phyloP scores from a whole-genome alignment of 2,797 vertebrate species.

The Heteromormyrus szaboi region DNA sequence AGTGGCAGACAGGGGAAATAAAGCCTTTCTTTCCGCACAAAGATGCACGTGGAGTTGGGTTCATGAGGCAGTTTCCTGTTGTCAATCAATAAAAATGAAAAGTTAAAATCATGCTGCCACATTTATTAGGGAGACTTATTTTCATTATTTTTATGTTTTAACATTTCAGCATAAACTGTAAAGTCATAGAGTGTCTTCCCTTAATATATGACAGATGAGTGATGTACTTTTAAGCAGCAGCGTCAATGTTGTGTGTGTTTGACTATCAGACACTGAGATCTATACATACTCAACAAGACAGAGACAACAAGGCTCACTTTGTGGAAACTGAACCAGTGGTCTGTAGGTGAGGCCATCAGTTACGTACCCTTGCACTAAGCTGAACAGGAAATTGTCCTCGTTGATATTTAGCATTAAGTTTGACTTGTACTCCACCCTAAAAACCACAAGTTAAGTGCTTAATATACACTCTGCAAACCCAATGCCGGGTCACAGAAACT shows the following conservation, averaged over 20 bases:
- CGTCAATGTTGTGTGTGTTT: background rate
- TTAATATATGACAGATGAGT: background rate
- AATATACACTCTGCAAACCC: background rate
- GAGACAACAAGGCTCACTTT: background rate
- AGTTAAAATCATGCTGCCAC: background rate
- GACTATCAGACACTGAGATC: background rate
- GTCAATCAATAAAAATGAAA: background rate
- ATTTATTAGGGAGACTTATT: background rate
- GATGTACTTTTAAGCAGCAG: background rate
- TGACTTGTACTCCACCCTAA: background rate
- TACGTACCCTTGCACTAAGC: background rate
- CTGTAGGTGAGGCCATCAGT: background rate
- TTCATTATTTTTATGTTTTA: background rate
- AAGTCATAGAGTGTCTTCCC: background rate
- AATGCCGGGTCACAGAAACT: background rate
- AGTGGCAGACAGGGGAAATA: slow-evolving; percentile 9
- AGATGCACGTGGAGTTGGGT: background rate
- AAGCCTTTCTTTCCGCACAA: background rate
- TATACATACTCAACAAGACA: background rate
- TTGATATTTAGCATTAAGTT: background rate
- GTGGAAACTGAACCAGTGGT: background rate
- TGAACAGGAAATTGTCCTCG: background rate
- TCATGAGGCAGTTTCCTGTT: background rate
- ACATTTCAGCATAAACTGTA: background rate
- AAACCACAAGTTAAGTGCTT: background rate